Conservation (phyloP, 2,888 invertebrate genomes). For the Melangyna quadrimaculata region DNA sequence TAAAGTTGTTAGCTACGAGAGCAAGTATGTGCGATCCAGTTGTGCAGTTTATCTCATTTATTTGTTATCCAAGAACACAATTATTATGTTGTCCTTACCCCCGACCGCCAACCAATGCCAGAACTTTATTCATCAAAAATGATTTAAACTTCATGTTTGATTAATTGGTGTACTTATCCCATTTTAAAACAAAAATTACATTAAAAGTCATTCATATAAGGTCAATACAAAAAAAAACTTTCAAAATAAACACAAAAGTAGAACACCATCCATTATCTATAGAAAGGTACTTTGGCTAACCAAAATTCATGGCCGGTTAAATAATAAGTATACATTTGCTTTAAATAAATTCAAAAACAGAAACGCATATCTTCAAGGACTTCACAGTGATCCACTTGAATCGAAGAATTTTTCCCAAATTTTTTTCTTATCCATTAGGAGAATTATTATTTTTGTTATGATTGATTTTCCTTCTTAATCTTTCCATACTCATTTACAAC, state of each 20-base stretch:
- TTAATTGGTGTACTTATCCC: neutral
- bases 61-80: neutral
- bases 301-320: neutral
- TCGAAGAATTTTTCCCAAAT: neutral
- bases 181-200: neutral
- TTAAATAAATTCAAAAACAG: neutral
- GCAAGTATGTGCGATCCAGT: too few species aligned
- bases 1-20: too few species aligned
- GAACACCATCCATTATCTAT: neutral
- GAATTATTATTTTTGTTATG: neutral
- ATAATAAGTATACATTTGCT: neutral
- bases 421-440: neutral
- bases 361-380: neutral
- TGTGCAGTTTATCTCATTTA: too few species aligned
- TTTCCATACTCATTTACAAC: neutral
- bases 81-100: neutral
- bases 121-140: neutral
- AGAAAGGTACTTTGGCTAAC: neutral
- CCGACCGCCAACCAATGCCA: neutral
- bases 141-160: neutral
- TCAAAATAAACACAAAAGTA: neutral
- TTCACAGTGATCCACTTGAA: constrained; percentile 7
- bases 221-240: neutral
- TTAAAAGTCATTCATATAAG: constrained; percentile 2
- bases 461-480: neutral